phyloP scores from a whole-genome alignment of 2,797 vertebrate species.

The Glyptemys insculpta region DNA sequence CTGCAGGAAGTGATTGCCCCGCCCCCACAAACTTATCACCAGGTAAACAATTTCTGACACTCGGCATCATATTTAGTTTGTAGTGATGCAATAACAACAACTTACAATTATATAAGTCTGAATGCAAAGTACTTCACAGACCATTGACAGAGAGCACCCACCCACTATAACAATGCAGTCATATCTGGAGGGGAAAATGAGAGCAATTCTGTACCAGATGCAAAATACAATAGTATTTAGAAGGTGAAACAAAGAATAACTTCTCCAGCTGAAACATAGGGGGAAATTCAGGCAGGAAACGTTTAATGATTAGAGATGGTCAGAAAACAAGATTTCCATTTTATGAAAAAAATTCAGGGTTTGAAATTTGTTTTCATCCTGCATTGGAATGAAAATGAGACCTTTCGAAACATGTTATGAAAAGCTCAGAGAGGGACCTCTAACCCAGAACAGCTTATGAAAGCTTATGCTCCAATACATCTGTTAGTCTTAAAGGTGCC shows the following conservation, averaged over 20 bases:
- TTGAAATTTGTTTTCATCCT: neutral
- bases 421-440: neutral
- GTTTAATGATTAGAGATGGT: neutral
- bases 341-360: neutral
- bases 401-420: neutral
- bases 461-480: no score
- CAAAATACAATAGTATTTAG: neutral
- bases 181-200: neutral
- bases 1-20: neutral
- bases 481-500: no score
- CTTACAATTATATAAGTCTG: neutral
- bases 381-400: neutral
- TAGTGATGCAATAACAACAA: neutral
- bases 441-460: neutral
- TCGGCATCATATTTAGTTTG: neutral
- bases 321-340: neutral
- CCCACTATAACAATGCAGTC: neutral
- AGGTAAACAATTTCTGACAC: neutral
- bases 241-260: conserved; percentile 10
- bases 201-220: neutral
- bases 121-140: neutral
- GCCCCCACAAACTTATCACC: neutral
- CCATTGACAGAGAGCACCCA: neutral
- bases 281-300: neutral
- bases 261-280: neutral